Base-by-base conservation (phyloP, 2,797 vertebrate species). In the Dendrocincla fuliginosa region DNA sequence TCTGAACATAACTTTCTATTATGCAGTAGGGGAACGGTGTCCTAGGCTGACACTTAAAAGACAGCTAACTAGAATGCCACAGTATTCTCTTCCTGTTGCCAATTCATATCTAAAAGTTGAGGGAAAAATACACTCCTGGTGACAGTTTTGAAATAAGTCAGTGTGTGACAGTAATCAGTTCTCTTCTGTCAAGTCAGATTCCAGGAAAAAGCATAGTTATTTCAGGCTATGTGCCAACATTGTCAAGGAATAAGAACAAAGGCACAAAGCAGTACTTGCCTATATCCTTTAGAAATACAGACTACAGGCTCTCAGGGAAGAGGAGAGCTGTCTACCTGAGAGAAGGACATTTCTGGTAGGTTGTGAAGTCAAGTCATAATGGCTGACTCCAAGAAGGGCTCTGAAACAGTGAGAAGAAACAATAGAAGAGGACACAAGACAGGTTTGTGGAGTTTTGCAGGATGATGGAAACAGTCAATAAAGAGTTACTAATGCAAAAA, bases 61-160 rank as follows among this genome's bases (percentile, higher is more conserved):
- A 93, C 42, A 96, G 56, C 41, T 60, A 67, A 74, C 46, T 93
- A 82, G 83, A 87, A 75, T 49, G 50, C 37, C 78, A 52, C 46
- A 76, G 44, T 35, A 78, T 42, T 87, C 84, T 96, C 75, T 77
- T 91, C 57, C 50, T 86, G 59, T 78, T 89, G 84, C 64, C 91
- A 89, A 84, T 80, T 91, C 71, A 42, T 44, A 84, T 89, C 84
- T 90, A 93, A 94, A 92, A 91, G 30, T 65, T 69, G 47, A 76
- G 57, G 9, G 82, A 80, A 86, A 93, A 91, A 67, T 68, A 91
- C 16, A 32, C 33, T 73, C 39, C 28, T 11, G 3, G 30, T 94
- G 77, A 94, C 85, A 68, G 68, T 86, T 93, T 69, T 94, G 69
- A 95, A 79, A 76, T 49, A 87, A 95, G 52, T 32, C 79, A 39